phyloP scores from a whole-genome alignment of 1,140 invertebrate genomes.

The Ylistrum balloti region DNA sequence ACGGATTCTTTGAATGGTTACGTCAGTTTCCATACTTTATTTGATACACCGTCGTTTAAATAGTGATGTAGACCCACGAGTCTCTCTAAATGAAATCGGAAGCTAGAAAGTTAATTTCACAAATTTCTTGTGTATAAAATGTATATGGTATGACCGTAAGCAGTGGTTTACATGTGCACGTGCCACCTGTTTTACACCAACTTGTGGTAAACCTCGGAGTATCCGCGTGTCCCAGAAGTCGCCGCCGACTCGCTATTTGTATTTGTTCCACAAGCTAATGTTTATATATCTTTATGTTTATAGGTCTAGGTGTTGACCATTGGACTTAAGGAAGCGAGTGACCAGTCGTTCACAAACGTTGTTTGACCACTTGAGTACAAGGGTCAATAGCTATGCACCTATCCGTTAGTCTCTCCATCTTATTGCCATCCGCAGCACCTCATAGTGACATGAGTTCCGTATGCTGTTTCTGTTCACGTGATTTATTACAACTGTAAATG shows the following conservation, averaged over 20 bases:
- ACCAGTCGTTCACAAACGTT: conserved; percentile 25
- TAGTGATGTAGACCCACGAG: neutral
- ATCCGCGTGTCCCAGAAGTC: neutral
- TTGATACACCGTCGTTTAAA: neutral
- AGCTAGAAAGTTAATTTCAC: neutral
- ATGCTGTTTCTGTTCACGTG: too few relatives aligned
- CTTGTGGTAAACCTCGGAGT: neutral
- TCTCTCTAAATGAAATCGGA: neutral
- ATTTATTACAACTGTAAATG: too few relatives aligned
- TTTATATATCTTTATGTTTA: neutral
- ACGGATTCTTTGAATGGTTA: neutral
- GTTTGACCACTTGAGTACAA: conserved; percentile 18
- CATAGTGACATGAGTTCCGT: neutral
- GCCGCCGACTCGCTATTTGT: neutral
- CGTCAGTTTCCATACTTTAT: neutral
- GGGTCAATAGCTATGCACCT: neutral
- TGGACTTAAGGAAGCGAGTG: conserved; percentile 30
- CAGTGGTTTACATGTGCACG: neutral
- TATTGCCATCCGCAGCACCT: neutral
- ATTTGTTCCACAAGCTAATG: neutral
- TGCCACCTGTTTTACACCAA: neutral
- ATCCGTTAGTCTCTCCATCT: neutral
- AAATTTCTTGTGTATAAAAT: neutral
- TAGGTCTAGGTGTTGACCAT: neutral
- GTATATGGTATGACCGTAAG: too few relatives aligned